Conservation (phyloP, 2,113 vertebrate genomes). For the Numida meleagris region DNA sequence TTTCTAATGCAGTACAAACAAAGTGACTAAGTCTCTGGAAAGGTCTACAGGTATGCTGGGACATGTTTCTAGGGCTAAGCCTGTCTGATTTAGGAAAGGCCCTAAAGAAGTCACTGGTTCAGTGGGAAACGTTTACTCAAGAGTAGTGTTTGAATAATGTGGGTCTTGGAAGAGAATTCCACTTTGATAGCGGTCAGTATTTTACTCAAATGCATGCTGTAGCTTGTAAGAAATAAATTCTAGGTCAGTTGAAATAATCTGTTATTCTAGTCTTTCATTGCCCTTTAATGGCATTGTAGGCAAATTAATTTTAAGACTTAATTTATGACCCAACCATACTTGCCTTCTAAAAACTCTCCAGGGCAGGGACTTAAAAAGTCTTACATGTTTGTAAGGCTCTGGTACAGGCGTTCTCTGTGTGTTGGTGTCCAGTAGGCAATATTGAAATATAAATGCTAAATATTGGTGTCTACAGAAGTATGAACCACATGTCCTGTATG, state of each 20-base stretch:
- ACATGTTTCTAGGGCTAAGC: background rate
- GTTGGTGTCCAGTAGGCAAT: background rate
- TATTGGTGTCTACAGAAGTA: background rate
- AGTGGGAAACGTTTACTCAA: background rate
- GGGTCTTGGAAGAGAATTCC: background rate
- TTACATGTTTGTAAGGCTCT: background rate
- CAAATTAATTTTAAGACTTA: slow-evolving; percentile 15
- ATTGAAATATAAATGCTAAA: background rate
- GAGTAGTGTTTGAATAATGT: background rate
- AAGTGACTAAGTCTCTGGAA: background rate
- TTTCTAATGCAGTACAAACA: background rate
- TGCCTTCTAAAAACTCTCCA: slow-evolving; percentile 1
- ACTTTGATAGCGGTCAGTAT: background rate
- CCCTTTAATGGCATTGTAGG: background rate
- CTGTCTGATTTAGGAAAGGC: background rate
- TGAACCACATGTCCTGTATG: background rate
- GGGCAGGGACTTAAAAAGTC: background rate
- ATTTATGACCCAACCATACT: background rate
- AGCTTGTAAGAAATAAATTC: slow-evolving; percentile 8
- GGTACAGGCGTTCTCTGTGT: background rate
- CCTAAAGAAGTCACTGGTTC: background rate
- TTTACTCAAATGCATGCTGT: background rate
- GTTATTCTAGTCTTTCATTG: background rate
- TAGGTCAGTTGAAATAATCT: background rate
- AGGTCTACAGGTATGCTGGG: background rate